A percentile compares a stretch with the other conserved stretches of the same genome.
Conservation (phyloP, 2,113 vertebrate species). For the Heptranchias perlo region DNA sequence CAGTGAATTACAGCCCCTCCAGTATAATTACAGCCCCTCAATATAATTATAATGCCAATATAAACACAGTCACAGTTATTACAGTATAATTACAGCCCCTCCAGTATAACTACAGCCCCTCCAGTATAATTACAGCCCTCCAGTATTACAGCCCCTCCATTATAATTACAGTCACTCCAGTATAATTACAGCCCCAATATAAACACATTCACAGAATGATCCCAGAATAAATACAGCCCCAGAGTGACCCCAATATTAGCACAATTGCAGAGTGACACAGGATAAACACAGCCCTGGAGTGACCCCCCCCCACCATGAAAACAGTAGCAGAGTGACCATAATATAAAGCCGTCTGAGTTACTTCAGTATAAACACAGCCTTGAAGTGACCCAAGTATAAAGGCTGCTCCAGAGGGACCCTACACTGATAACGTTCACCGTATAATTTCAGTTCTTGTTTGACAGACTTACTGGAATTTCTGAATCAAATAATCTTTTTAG, state of each 20-base stretch:
- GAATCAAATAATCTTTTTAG: neutral
- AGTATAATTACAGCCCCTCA: neutral
- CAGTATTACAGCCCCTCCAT: neutral
- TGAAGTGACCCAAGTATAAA: conserved; percentile 11
- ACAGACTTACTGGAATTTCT: neutral
- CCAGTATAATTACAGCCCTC: neutral
- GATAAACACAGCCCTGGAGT: neutral
- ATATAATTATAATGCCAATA: neutral
- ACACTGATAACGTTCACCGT: neutral
- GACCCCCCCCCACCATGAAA: conserved; percentile 13
- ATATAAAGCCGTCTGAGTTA: neutral
- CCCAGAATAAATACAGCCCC: neutral
- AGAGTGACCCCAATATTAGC: neutral
- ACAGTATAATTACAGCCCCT: neutral
- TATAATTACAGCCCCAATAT: neutral
- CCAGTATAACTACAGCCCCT: neutral
- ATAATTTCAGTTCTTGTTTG: neutral
- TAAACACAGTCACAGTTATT: neutral
- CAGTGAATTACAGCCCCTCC: neutral
- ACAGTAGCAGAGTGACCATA: neutral
- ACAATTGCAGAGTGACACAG: neutral
- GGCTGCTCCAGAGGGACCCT: neutral
- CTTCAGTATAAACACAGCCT: neutral
- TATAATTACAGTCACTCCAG: too few relatives aligned
- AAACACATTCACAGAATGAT: neutral